Evolutionary conservation across 2,797 vertebrate species (phyloP), one percentile per base, ranked within the genome.

Genomic region (Galagoides demidoff): DNA sequence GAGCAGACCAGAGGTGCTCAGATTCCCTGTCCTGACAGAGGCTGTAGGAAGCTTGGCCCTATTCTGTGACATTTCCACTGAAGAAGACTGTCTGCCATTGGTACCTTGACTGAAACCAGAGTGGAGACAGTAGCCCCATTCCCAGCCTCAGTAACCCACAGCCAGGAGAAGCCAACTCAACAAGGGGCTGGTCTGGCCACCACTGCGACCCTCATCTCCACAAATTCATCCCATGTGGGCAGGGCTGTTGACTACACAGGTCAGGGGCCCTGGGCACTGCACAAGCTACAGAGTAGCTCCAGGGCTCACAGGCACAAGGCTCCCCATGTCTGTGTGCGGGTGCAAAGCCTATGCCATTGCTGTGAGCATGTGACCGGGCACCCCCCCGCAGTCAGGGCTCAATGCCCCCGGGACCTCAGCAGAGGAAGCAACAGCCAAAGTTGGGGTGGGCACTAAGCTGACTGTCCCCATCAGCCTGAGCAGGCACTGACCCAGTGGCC

Each of bases 21-120:
- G 1, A 23, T 12, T 14, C 68, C 43, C 14, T 5, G 39, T 22
- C 85, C 29, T 23, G 45, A 39, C 7, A 31, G 22, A 4, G 39
- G 16, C 61, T 57, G 25, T 5, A 3, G 45, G 86, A 49, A 59
- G 66, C 66, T 61, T 5, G 52, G 5, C 17, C 20, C 68, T 59
- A 19, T 6, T 2, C 34, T 10, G 6, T 2, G 5, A 29, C 14
- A 34, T n/a, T 22, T 29, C 79, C 37, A 7, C 0, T 0, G n/a
- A 14, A 14, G 23, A 45, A 9, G 49, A 27, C 73, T 5, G 5
- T 83, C 74, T 20, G 0, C n/a, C 2, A 3, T 43, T 12, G 16
- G 59, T 9, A 13, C 29, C 79, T n/a, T 1, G 39, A 20, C 71
- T 39, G 37, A 43, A 1, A 23, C 27, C 37, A 0, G 0, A 37